Base-by-base conservation (phyloP, 2,113 vertebrate genomes). In the Pithys albifrons region DNA sequence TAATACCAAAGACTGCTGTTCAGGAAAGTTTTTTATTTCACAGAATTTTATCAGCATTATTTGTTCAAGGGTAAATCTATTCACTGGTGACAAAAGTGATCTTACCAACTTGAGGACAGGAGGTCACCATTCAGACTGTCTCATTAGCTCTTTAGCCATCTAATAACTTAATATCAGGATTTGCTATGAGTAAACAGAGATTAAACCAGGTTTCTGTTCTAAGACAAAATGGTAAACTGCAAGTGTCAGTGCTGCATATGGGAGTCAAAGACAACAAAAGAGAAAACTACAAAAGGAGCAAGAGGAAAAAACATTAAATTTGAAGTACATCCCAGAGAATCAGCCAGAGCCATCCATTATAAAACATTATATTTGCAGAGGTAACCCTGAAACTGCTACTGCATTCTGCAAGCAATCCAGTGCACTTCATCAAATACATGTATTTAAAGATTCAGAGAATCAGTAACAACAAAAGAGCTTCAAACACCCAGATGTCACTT, bases 11-110 rank as follows among this genome's bases (percentile, higher is more conserved):
- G 31, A 69, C 49, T 61, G n/a, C 25, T 81, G 73, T 85, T 96
- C 39, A 89, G 37, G 58, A 79, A 78, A 82, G 41, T 82, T 66
- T 62, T 94, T 96, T 96, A 96, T 91, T 95, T 88, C 58, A 90
- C 45, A 86, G 19, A 28, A 81, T 74, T 93, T 86, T n/a, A 72
- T 37, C 33, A n/a, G 55, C 45, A 43, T 67, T 2, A 0, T 84
- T 58, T 71, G 10, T 67, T 89, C 65, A 88, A 43, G 54, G 41
- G 29, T 41, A 79, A 78, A 73, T 49, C 46, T 77, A 69, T 16
- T 16, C 54, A 62, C 19, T 19, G 35, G 31, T 61, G 57, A 35
- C 31, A 87, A 43, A 75, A 82, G 52, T 29, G 10, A 86, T 84
- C 46, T 70, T 76, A 39, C 7, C 48, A 84, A 57, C n/a, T 70